Conservation (phyloP, 2,113 vertebrate genomes). For the Sinocyclocheilus maitianheensis region DNA sequence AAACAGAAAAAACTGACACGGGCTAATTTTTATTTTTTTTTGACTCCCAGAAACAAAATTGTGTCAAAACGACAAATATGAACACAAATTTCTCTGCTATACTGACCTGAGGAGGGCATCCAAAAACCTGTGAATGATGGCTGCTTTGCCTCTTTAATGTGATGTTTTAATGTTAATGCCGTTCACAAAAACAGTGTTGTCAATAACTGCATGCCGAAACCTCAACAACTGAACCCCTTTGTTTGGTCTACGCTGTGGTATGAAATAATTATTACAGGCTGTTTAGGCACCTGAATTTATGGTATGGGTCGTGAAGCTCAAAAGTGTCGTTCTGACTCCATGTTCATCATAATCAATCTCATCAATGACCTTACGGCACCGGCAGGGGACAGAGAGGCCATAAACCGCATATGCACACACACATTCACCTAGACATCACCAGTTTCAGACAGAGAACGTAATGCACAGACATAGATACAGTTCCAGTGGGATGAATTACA, state of each 20-base stretch:
- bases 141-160: no score
- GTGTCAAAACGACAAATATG: no score
- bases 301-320: conserved; percentile 56
- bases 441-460: conserved; percentile 39
- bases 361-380: conserved; percentile 55
- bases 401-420: conserved; percentile 33
- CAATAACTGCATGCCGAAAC: neutral
- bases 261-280: conserved; percentile 64
- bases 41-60: no score
- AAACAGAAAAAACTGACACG: no score
- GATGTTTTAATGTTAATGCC: neutral
- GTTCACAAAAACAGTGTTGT: neutral
- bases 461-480: conserved; percentile 50
- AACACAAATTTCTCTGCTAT: no score
- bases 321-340: conserved; percentile 61
- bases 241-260: neutral
- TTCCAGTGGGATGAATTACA: conserved; percentile 62
- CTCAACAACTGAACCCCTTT: neutral
- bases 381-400: conserved; percentile 40
- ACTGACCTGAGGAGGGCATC: no score
- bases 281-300: conserved; percentile 63
- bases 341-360: conserved; percentile 67
- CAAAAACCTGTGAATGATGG: no score
- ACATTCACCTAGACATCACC: conserved; percentile 13
- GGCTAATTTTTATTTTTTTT: no score